Percentiles rank a stretch among this genome's conserved stretches.
Evolutionary conservation across 2,113 vertebrate genomes (phyloP).

Genomic region (Paedocypris sp.): DNA sequence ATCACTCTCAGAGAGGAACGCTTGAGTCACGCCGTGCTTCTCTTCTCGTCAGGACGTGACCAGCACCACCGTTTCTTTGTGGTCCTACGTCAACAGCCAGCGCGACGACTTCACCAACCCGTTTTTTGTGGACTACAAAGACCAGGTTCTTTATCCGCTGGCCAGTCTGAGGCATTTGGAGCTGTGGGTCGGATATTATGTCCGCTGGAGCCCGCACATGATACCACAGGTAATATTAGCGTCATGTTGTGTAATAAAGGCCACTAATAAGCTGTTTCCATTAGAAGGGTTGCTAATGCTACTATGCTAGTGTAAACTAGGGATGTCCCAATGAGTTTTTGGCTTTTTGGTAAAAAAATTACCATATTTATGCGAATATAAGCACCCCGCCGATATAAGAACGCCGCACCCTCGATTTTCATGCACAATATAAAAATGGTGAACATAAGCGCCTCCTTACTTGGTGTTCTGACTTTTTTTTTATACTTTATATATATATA

Average conservation of each 20-base stretch:
- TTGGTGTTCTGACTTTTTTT: too few relatives aligned
- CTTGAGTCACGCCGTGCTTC: neutral
- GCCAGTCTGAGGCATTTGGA: constrained; percentile 83
- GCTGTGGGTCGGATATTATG: constrained; percentile 86
- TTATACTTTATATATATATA: too few relatives aligned
- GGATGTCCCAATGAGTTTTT: too few relatives aligned
- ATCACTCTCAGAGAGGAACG: neutral
- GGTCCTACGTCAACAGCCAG: constrained; percentile 93
- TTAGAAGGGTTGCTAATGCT: too few relatives aligned
- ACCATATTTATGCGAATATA: too few relatives aligned
- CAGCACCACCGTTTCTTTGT: constrained; percentile 75
- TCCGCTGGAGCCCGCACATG: constrained; percentile 91
- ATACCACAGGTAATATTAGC: constrained; percentile 76
- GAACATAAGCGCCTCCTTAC: too few relatives aligned
- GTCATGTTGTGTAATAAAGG: neutral
- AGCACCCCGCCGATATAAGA: too few relatives aligned
- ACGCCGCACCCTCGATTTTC: too few relatives aligned
- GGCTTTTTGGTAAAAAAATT: too few relatives aligned
- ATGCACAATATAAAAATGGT: too few relatives aligned
- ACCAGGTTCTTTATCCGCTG: constrained; percentile 84
- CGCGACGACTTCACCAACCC: constrained; percentile 89
- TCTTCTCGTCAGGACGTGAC: constrained; percentile 65
- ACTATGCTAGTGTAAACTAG: too few relatives aligned
- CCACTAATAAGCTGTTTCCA: neutral
- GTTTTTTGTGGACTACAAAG: constrained; percentile 85